Evolutionary conservation across 1,140 invertebrate species (phyloP), one percentile per base, ranked within the genome.

Genomic region (Drosophila subpulchrella): DNA sequence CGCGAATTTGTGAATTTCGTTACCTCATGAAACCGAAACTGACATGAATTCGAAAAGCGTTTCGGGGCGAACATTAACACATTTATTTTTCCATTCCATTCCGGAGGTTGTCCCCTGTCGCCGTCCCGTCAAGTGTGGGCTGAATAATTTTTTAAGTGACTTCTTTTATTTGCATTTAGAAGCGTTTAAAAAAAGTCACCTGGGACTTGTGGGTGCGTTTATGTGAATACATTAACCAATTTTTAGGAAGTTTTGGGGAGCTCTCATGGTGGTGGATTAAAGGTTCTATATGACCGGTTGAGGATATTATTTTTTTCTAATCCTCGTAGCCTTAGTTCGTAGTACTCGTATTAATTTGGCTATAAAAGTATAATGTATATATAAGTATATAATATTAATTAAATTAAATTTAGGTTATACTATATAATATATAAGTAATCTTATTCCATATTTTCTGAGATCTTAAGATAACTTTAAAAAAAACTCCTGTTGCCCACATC

Each of bases 41-140:
- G 83, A 86, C 83, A 86, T 79, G 83, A 86, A 88, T 86, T 89
- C 76, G 70, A 83, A 86, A 89, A 86, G 72, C 83, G 63, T 88
- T 83, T 66, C 79, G 53, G 55, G 44, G 57, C 68, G 66, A 67
- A 61, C 83, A 86, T 88, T 88, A 86, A 88, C 75, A 88, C 83
- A 86, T 79, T 86, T 81, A 81, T 76, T 76, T 58, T 58, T 48
- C 15, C 62, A 50, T 53, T 46, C 20, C 17, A 50, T 53, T 50
- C 20, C 17, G 12, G 13, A 24, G 47, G 34, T n/a, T 50, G 42
- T 82, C 50, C 74, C 56, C 27, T 42, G 68, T 61, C 54, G 42
- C 48, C 59, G 46, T 27, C 48, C 34, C 38, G 57, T 70, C 66
- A 75, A 82, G 61, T 70, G 77, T 70, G 59, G 76, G 77, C 34